These are phyloP conservation scores for Istiophorus platypterus DNA, from an alignment of 2,113 vertebrate species.

Conservation along the genomic window DNA sequence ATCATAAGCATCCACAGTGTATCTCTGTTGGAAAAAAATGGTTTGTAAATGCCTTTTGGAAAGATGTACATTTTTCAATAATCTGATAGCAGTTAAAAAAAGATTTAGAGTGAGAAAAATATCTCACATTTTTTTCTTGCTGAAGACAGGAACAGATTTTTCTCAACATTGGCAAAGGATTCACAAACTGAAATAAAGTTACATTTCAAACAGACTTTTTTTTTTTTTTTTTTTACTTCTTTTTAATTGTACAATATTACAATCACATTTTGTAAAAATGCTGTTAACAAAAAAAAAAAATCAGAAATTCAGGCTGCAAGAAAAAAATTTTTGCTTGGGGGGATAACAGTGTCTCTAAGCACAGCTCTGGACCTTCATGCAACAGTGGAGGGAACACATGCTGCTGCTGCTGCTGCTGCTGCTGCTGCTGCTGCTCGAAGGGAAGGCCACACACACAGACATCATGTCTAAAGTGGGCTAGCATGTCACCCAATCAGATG, in stretches of 20 bases:
- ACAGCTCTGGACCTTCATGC: constrained; percentile 38
- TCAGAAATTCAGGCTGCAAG: constrained; percentile 69
- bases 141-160: not conserved
- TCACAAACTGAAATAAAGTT: not conserved
- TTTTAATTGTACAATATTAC: constrained; percentile 83
- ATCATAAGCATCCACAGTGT: not conserved
- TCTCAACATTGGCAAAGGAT: not conserved
- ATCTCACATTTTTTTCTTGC: not conserved
- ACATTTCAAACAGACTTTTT: constrained; percentile 2
- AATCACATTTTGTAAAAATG: constrained; percentile 83
- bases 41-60: not conserved
- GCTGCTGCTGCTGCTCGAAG: constrained; percentile 19
- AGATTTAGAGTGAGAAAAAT: too few species aligned
- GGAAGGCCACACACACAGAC: constrained; percentile 12
- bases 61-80: not conserved
- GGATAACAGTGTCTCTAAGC: constrained; percentile 62
- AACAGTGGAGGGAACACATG: constrained; percentile 7
- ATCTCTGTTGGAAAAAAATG: not conserved
- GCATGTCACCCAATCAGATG: constrained; percentile 14
- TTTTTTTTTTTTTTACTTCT: constrained; percentile 70
- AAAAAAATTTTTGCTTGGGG: constrained; percentile 54
- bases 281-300: constrained; percentile 61
- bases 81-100: too few species aligned
- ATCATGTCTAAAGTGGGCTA: constrained; percentile 3
- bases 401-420: constrained; percentile 24